phyloP scores from a whole-genome alignment of 2,113 vertebrate species.

The Cynopterus brachyotis region DNA sequence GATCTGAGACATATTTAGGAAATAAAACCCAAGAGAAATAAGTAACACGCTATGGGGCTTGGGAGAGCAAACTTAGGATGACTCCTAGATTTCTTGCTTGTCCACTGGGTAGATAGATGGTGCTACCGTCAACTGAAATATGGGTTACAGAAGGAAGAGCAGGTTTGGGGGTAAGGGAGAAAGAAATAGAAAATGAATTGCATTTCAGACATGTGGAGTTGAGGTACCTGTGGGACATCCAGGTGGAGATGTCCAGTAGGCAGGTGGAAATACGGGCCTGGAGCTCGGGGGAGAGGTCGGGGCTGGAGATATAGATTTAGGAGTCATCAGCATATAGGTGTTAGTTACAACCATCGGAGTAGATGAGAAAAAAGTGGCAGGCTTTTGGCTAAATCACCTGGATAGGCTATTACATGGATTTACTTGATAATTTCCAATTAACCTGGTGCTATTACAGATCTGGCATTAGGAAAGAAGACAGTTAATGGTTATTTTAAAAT shows the following conservation, averaged over 20 bases:
- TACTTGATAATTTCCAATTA: constrained; percentile 51
- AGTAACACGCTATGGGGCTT: neutral
- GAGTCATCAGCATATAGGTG: constrained; percentile 79
- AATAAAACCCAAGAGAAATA: constrained; percentile 42
- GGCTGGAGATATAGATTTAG: constrained; percentile 79
- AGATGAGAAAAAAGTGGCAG: constrained; percentile 74
- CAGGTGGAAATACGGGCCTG: constrained; percentile 80
- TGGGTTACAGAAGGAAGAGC: constrained; percentile 35
- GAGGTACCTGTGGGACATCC: constrained; percentile 81
- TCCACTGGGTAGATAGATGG: neutral
- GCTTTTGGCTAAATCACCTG: constrained; percentile 63
- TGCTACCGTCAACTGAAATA: neutral
- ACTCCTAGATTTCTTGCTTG: constrained; percentile 51
- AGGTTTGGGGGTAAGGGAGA: constrained; percentile 36
- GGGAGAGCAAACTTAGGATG: constrained; percentile 35
- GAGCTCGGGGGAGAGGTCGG: constrained; percentile 79
- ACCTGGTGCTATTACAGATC: constrained; percentile 56
- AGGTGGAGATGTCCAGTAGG: constrained; percentile 81
- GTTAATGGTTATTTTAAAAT: constrained; percentile 56
- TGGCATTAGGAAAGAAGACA: constrained; percentile 63
- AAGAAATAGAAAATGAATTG: constrained; percentile 69
- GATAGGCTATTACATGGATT: constrained; percentile 47
- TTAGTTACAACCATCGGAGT: constrained; percentile 74
- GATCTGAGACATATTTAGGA: constrained; percentile 51
- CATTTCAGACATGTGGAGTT: constrained; percentile 76